phyloP scores from a whole-genome alignment of 2,888 invertebrate species.

The Spicauda simplicius region DNA sequence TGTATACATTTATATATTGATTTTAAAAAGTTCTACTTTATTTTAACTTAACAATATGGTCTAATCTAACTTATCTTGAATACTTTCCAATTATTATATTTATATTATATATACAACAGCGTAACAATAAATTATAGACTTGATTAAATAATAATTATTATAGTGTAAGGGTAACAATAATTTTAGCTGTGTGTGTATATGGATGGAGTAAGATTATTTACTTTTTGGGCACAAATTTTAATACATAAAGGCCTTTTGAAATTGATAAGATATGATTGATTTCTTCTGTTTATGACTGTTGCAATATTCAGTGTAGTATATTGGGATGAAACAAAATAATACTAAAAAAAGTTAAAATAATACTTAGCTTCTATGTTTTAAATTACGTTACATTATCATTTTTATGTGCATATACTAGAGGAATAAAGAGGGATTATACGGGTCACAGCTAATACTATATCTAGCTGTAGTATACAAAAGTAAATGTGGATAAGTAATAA shows the following conservation, averaged over 20 bases:
- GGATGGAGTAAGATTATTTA: slow-evolving; percentile 50
- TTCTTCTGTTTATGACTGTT: no score
- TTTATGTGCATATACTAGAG: not conserved
- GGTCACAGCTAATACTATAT: not conserved
- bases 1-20: slow-evolving; percentile 35
- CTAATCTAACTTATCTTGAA: not conserved
- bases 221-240: slow-evolving; percentile 44
- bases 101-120: slow-evolving; percentile 42
- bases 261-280: not conserved
- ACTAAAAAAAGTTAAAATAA: no score
- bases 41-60: no score
- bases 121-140: slow-evolving; percentile 55
- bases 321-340: no score
- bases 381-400: not conserved
- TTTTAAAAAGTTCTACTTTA: slow-evolving; percentile 9
- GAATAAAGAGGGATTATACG: not conserved
- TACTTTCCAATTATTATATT: slow-evolving; percentile 6
- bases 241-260: slow-evolving; percentile 1
- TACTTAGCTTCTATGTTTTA: not conserved
- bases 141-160: slow-evolving; percentile 44
- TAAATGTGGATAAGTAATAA: no score
- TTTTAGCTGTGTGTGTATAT: slow-evolving; percentile 34
- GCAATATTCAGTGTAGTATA: no score
- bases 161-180: slow-evolving; percentile 22
- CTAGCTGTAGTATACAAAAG: not conserved